Percentiles rank a stretch among this genome's conserved stretches.
These are phyloP conservation scores for Heteractis magnifica DNA, from an alignment of 92 coral and sea anemone genomes.

Conservation along the genomic window DNA sequence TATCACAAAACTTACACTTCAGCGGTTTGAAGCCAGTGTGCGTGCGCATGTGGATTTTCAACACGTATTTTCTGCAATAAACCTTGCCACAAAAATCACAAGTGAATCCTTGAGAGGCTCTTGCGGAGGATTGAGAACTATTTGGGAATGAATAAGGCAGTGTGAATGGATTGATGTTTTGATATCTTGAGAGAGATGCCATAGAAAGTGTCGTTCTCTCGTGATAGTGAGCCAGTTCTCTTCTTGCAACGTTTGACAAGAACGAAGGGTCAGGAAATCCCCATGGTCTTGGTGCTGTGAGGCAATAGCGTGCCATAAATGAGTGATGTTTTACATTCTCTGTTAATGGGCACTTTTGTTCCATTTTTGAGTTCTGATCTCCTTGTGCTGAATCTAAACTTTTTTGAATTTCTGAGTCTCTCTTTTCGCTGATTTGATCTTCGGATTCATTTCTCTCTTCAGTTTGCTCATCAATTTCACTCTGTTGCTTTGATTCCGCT, in stretches of 20 bases:
- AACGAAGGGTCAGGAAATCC: conserved; percentile 3
- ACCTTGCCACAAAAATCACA: conserved; percentile 98
- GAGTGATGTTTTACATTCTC: not conserved
- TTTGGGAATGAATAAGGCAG: conserved; percentile 50
- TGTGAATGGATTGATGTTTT: conserved; percentile 39
- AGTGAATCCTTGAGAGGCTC: conserved; percentile 72
- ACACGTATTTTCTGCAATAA: conserved; percentile 93
- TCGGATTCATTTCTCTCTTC: not conserved
- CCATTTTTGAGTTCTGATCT: not conserved
- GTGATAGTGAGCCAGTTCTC: conserved; percentile 19
- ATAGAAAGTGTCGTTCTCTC: conserved; percentile 39
- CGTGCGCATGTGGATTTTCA: conserved; percentile 98
- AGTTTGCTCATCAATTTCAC: not conserved
- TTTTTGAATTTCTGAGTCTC: not conserved
- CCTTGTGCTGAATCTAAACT: not conserved
- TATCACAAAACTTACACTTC: conserved; percentile 93
- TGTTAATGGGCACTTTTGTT: not conserved
- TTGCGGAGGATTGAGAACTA: conserved; percentile 32
- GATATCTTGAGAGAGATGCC: conserved; percentile 48
- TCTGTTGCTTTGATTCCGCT: not conserved
- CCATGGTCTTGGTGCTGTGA: conserved; percentile 18
- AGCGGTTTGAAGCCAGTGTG: conserved; percentile 98
- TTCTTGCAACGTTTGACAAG: conserved; percentile 22
- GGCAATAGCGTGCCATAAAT: conserved; percentile 1
- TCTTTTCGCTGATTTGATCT: not conserved